Percentiles rank a stretch among this genome's conserved stretches.
Conservation (phyloP, 2,888 invertebrate species). For the Thymelicus acteon region DNA sequence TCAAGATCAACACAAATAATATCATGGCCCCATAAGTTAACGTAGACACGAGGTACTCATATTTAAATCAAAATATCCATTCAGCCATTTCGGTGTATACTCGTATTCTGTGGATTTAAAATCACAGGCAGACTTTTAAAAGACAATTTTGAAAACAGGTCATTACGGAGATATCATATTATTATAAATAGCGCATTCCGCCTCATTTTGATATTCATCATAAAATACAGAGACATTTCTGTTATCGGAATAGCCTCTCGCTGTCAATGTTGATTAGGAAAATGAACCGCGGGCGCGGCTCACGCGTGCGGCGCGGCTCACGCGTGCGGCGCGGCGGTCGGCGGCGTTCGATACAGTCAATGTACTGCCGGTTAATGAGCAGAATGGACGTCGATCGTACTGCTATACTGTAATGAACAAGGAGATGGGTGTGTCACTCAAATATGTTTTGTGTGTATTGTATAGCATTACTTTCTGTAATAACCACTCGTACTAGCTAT, state of each 20-base stretch:
- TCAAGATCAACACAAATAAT: too few species aligned
- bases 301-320: too few species aligned
- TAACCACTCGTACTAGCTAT: too few species aligned
- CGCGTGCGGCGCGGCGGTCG: too few species aligned
- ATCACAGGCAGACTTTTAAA: neutral
- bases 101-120: neutral
- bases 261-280: conserved; percentile 2
- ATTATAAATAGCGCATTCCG: neutral
- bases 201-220: neutral
- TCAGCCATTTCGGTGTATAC: neutral
- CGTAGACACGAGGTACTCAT: conserved; percentile 2
- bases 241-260: neutral
- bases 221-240: conserved; percentile 5
- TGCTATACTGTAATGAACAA: too few species aligned
- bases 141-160: neutral
- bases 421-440: too few species aligned
- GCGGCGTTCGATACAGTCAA: too few species aligned
- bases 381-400: too few species aligned
- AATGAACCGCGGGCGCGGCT: neutral
- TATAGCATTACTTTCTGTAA: too few species aligned
- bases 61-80: conserved; percentile 2
- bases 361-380: too few species aligned
- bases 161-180: neutral
- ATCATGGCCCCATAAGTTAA: too few species aligned
- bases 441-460: too few species aligned